Percentiles rank a stretch among this genome's conserved stretches.
phyloP scores from a whole-genome alignment of 1,140 invertebrate genomes.

The Papilio polytes region DNA sequence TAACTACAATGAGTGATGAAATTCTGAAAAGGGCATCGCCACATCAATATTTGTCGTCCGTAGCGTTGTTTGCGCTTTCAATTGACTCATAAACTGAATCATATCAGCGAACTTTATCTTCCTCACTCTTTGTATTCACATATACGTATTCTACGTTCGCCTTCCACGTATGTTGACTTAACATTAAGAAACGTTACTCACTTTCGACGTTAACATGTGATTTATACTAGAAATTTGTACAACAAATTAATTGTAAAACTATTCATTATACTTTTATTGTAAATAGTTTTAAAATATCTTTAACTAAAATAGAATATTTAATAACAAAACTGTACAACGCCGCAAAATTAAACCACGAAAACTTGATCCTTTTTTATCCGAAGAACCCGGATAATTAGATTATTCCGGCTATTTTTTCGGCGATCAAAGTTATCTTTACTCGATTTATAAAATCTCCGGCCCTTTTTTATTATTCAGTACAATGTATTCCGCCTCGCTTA shows the following conservation, averaged over 20 bases:
- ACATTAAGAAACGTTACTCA: neutral
- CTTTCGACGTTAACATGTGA: too few species aligned
- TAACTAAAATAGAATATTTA: too few species aligned
- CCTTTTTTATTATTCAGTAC: slow-evolving; percentile 36
- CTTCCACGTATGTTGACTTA: neutral
- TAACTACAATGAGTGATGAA: neutral
- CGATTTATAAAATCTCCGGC: slow-evolving; percentile 21
- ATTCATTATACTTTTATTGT: too few species aligned
- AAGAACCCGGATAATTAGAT: slow-evolving; percentile 9
- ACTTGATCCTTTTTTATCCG: neutral
- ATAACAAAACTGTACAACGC: neutral
- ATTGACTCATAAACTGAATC: neutral
- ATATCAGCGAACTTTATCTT: slow-evolving; percentile 17
- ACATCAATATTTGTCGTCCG: neutral
- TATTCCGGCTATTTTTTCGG: slow-evolving; percentile 15
- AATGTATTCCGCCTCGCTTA: slow-evolving; percentile 31
- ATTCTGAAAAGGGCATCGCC: neutral
- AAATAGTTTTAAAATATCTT: too few species aligned
- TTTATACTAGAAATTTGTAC: too few species aligned
- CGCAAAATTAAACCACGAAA: neutral
- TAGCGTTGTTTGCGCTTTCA: neutral
- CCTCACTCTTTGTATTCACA: neutral
- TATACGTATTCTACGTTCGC: neutral
- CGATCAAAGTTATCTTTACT: slow-evolving; percentile 27
- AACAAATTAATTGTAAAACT: too few species aligned